Evolutionary conservation across 2,113 vertebrate species (phyloP), one percentile per base, ranked within the genome.

Genomic region (Triplophysa siluroides): DNA sequence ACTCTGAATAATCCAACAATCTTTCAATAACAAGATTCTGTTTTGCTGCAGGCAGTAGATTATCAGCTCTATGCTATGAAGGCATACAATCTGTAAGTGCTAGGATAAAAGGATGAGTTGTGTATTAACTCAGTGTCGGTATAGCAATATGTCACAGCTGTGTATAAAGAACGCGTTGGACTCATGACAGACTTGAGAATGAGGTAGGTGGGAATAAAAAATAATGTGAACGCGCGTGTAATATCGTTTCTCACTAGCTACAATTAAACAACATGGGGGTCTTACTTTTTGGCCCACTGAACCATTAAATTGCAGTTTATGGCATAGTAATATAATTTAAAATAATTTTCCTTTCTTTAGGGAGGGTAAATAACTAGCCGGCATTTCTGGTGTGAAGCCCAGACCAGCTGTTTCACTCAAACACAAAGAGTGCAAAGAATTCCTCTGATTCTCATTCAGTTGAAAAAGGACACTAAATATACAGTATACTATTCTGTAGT

Each of bases 31-130:
- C 19, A 38, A 61, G 8, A n/a, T 66, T 61, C 73, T 43, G 74
- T 71, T 71, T 54, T 76, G 71, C 82, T 60, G 62, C 11, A 58
- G 74, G 74, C 62, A 64, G 45, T 77, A 77, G 74, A 77, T 77
- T 65, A 77, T 77, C 74, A 65, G 74, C 26, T 77, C 24, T 65
- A 54, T 77, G 74, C 74, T 38, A 77, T 65, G 74, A 77, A 77
- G 19, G 72, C 43, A 18, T 74, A n/a, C 76, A 54, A 47, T 66
- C 64, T 45, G 41, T 50, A 72, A 81, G 41, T 68, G 66, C 38
- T 61, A 33, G 52, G 33, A 56, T 64, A 80, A 80, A 76, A 66
- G 71, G 71, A 75, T 80, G 52, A 80, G 29, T 16, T 60, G 62
- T 66, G 70, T 47, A 74, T 75, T 80, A 67, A 62, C 70, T 45